phyloP scores from a whole-genome alignment of 1,140 invertebrate genomes.

The Magallana ariakensis region DNA sequence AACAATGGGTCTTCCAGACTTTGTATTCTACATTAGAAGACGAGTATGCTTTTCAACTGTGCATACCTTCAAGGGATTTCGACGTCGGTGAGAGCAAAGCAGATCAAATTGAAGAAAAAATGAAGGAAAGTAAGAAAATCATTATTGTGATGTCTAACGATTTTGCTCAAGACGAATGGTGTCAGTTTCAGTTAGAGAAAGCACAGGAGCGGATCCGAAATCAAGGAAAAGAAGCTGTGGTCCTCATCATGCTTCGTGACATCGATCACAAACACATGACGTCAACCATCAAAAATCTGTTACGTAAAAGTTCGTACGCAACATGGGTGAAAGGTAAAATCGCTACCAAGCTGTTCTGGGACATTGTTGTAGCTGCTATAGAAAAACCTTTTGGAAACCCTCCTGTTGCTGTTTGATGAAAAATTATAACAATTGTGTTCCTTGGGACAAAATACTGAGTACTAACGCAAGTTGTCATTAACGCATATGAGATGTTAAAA shows the following conservation, averaged over 20 bases:
- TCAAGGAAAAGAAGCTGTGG: conserved; percentile 22
- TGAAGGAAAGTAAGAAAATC: conserved; percentile 40
- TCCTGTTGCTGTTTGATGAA: conserved; percentile 37
- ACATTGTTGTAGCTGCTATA: not conserved
- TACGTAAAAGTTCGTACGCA: conserved; percentile 41
- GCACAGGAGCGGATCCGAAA: conserved; percentile 43
- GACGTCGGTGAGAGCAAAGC: not conserved
- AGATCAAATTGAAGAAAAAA: conserved; percentile 37
- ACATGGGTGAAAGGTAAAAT: conserved; percentile 23
- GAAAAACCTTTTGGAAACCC: conserved; percentile 42
- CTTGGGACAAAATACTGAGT: no score
- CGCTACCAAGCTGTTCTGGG: conserved; percentile 41
- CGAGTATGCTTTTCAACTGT: not conserved
- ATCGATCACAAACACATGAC: conserved; percentile 44
- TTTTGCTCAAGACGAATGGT: conserved; percentile 44
- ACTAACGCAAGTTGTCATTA: no score
- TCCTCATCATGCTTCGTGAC: conserved; percentile 36
- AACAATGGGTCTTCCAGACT: conserved; percentile 1
- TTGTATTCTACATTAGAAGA: conserved; percentile 29
- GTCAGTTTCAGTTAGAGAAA: conserved; percentile 39
- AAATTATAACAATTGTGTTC: no score
- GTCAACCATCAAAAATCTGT: conserved; percentile 5
- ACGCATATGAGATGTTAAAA: no score
- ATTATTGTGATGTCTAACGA: conserved; percentile 43
- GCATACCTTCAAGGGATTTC: conserved; percentile 43